Evolutionary conservation across 1,140 invertebrate species (phyloP).

Genomic region (Papilio polyxenes): DNA sequence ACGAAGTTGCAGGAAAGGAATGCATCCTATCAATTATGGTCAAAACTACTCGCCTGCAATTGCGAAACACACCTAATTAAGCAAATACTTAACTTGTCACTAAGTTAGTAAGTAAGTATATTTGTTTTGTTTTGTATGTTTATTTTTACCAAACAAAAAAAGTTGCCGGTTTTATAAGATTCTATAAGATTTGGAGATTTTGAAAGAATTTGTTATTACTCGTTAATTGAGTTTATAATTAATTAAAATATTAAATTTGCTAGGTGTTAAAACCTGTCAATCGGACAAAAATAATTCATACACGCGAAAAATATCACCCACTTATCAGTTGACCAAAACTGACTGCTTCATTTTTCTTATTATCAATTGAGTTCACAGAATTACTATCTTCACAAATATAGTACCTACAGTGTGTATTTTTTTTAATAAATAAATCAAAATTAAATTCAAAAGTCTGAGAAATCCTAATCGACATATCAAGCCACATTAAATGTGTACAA

Average conservation of each 20-base stretch:
- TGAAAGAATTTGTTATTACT: neutral
- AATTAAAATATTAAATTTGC: no score
- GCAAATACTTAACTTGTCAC: slow-evolving; percentile 1
- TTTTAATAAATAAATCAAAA: neutral
- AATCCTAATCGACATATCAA: neutral
- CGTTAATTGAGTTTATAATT: no score
- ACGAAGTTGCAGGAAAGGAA: slow-evolving; percentile 28
- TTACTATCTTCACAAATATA: no score
- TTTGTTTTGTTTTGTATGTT: neutral
- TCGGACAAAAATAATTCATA: no score
- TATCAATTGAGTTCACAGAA: no score
- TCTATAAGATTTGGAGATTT: neutral
- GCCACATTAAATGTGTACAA: neutral
- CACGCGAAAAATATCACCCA: no score
- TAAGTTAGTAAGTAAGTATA: neutral
- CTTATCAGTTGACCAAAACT: no score
- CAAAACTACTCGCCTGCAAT: slow-evolving; percentile 29
- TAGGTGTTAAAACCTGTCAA: no score
- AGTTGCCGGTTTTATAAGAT: neutral
- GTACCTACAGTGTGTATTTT: neutral
- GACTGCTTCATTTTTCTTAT: no score
- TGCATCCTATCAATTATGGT: slow-evolving; percentile 30
- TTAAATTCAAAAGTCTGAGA: neutral
- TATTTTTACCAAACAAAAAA: neutral
- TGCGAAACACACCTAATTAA: neutral